Evolutionary conservation across 2,113 vertebrate genomes (phyloP), one percentile per base, ranked within the genome.

Genomic region (Gallinago jamesoni): DNA sequence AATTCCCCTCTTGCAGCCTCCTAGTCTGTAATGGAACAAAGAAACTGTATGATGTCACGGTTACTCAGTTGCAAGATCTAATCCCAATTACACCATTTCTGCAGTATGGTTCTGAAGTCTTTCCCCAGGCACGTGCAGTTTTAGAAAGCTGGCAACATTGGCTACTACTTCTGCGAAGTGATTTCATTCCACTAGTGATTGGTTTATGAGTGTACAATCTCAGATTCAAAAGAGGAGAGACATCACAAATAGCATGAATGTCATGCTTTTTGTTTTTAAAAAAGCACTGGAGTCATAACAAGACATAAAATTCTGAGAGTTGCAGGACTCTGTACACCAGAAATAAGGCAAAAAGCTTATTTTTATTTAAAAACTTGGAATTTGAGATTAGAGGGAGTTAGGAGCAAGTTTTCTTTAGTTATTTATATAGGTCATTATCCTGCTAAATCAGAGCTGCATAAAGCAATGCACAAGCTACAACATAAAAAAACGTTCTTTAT

Each of bases 21-120:
- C 0, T 6, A 3, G 7, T 13, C 41, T 24, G 7, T 1, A 2
- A 19, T 41, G 23, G n/a, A 11, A 3, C 6, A 24, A 16, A 10
- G 39, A n/a, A 25, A 18, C 48, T 50, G 12, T 21, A 2, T 21
- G n/a, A 2, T 4, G 6, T 50, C 37, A 15, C 0, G 0, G 30
- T 63, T n/a, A 24, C 17, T 17, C 37, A 23, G 19, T 9, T 85
- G 57, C 22, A 39, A 39, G 10, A 21, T 15, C 18, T 52, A 33
- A 73, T 66, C 23, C 27, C 48, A 2, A 0, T 14, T 2, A 0
- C 28, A 23, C 14, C 5, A 1, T 67, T 86, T 52, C 27, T 59
- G 28, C 6, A 1, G 37, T 10, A 55, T 25, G 14, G 28, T 73
- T 60, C 35, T 4, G 1, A 66, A 95, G 45, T 27, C 6, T 77